Evolutionary conservation across 2,113 vertebrate species (phyloP), one percentile per base, ranked within the genome.

Genomic region (Phocoena sinus): DNA sequence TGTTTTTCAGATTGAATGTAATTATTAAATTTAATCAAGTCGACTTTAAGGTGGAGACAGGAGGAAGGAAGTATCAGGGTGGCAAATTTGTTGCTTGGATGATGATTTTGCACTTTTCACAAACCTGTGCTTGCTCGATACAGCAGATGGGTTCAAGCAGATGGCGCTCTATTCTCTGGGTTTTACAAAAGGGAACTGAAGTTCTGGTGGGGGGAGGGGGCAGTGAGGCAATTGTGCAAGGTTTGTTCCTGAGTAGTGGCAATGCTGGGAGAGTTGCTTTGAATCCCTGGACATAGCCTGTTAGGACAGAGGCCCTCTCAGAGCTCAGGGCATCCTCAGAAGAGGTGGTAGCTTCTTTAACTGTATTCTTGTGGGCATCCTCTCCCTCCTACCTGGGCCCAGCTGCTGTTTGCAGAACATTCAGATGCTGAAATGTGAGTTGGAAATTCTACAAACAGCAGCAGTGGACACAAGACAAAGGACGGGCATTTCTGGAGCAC

Each of bases 221-320:
- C 9, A 50, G 73, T 38, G 25, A 63, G 50, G 28, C 4, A 0
- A 23, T 21, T 77, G n/a, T 73, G 21, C 1, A 1, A 81, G 36
- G 2, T 8, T 6, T 21, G 7, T 4, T 18, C 23, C n/a, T 77
- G 13, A 41, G 25, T 10, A 2, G 6, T 1, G 1, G 17, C 5
- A 15, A 2, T 0, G 0, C 33, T 8, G 60, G 33, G n/a, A 41
- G 13, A 15, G n/a, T 12, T 11, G 2, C 3, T 50, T 36, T 25
- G 47, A 67, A 33, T 25, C 15, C 13, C 28, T 2, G 67, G 26
- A 20, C 20, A 5, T 41, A 21, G 58, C 26, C 7, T 60, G 68
- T 65, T 14, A 41, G 50, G 68, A 63, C 17, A 20, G 47, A 26
- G 20, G 4, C 2, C 14, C 21, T 14, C 26, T 21, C 63, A 20